Evolutionary conservation across 30 jellyfish, hydroid and myxozoan species (phyloP).

Genomic region (Aurelia coerulea): DNA sequence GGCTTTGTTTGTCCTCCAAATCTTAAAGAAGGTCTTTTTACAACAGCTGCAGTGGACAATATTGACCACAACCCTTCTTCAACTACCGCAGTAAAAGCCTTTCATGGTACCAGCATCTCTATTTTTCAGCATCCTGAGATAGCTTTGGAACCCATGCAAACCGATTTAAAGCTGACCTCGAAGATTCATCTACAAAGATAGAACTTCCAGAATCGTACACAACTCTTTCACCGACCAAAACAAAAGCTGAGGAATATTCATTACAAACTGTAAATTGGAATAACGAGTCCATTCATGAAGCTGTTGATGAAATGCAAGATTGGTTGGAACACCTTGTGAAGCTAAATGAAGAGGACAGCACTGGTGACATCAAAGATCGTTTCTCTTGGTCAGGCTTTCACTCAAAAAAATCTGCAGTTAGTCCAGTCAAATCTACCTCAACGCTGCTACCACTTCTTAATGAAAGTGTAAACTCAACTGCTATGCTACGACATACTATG

Average conservation of each 20-base stretch:
- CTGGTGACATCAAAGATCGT: background rate
- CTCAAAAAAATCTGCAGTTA: background rate
- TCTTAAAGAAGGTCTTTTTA: background rate
- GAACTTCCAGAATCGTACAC: constrained; percentile 9
- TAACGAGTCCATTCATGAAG: background rate
- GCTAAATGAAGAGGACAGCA: too few species aligned
- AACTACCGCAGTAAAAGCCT: too few species aligned
- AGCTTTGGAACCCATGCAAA: background rate
- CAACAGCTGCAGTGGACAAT: too few species aligned
- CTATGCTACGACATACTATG: background rate
- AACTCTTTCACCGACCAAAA: background rate
- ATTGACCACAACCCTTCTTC: too few species aligned
- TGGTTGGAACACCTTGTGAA: background rate
- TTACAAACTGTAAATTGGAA: background rate
- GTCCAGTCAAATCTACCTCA: too few species aligned
- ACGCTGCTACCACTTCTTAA: background rate
- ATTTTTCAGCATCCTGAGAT: too few species aligned
- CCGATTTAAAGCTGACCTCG: background rate
- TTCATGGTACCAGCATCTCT: too few species aligned
- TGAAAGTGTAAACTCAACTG: background rate
- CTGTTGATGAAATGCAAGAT: background rate
- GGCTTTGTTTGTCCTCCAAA: constrained; percentile 41
- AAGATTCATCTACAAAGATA: background rate
- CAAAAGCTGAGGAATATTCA: background rate
- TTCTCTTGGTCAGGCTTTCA: constrained; percentile 9